phyloP scores from a whole-genome alignment of 2,888 invertebrate species.

The Heliconius ethilla region DNA sequence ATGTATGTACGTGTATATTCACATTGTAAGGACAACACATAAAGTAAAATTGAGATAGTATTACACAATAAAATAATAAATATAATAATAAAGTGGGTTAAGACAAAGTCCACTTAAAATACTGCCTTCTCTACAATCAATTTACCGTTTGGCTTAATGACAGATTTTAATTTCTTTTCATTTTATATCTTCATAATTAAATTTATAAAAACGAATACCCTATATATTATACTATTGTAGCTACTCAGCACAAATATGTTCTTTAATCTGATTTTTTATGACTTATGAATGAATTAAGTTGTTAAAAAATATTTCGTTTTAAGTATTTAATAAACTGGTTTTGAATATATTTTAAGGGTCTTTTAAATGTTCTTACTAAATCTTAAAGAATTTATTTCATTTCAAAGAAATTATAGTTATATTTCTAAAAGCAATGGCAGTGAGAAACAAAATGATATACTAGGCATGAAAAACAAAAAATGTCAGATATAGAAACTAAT shows the following conservation, averaged over 20 bases:
- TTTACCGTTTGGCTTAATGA: not conserved
- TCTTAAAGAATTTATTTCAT: not conserved
- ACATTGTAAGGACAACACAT: no score
- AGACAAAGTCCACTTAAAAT: not conserved
- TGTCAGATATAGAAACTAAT: no score
- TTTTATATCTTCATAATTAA: not conserved
- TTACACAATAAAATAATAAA: not conserved
- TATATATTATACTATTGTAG: not conserved
- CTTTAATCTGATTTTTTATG: slow-evolving; percentile 8
- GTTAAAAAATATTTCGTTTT: not conserved
- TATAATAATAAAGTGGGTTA: not conserved
- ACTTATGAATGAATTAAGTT: not conserved
- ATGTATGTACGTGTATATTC: no score
- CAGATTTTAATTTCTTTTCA: not conserved
- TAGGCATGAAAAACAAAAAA: no score
- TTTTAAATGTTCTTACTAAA: not conserved
- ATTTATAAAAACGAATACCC: not conserved
- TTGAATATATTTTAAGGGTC: not conserved
- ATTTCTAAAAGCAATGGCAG: not conserved
- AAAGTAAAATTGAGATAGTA: not conserved
- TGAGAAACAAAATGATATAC: not conserved
- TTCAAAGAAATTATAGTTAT: not conserved
- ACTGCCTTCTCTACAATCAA: not conserved
- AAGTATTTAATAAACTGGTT: not conserved
- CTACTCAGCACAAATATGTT: not conserved